Evolutionary conservation across 1,140 invertebrate species (phyloP).

Genomic region (Forficula auricularia): DNA sequence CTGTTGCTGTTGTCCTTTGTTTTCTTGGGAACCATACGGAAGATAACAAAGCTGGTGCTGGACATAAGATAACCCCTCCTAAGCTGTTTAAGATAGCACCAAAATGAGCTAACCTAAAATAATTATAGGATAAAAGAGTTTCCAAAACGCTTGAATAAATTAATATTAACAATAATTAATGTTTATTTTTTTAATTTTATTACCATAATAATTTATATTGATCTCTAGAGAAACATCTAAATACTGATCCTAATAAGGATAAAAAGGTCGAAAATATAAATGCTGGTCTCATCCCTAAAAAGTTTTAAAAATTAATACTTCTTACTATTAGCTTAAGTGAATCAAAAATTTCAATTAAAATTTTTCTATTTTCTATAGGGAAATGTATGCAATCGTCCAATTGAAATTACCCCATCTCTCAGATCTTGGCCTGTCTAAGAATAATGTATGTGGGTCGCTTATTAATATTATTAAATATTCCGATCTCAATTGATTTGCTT

Average conservation of each 20-base stretch:
- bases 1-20: constrained; percentile 25
- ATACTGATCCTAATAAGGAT: constrained; percentile 15
- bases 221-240: constrained; percentile 20
- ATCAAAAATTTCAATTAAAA: no score
- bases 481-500: no score
- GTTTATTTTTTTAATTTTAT: no score
- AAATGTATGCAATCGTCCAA: no score
- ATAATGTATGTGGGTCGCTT: no score
- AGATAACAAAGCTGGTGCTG: constrained; percentile 23
- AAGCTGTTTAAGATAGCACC: constrained; percentile 24
- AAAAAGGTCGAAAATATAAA: constrained; percentile 16
- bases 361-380: no score
- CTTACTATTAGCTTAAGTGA: no score
- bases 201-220: constrained; percentile 9
- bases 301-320: no score
- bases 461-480: no score
- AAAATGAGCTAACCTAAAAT: constrained; percentile 20
- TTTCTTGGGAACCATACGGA: constrained; percentile 25
- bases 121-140: constrained; percentile 5
- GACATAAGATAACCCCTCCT: constrained; percentile 23
- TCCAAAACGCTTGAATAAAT: constrained; percentile 3
- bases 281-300: constrained; percentile 18
- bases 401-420: no score
- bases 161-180: neutral
- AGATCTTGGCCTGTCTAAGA: no score